Base-by-base conservation (phyloP, 2,888 invertebrate genomes). In the Hirtodrosophila cameraria region DNA sequence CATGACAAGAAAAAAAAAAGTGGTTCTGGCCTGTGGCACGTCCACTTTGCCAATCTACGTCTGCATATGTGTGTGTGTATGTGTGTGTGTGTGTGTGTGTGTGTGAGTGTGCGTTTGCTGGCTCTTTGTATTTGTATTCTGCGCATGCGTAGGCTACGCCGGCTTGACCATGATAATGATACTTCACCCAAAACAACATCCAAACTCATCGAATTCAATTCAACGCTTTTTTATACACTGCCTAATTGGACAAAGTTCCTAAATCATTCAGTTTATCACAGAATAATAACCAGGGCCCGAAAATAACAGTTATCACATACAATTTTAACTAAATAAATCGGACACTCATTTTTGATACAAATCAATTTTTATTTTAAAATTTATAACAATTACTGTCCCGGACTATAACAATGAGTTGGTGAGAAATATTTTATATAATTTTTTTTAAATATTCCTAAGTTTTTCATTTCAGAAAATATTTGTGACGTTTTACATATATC, bases 21-120 rank as follows among this genome's bases (percentile, higher is more conserved):
- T 85, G 58, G 80, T 80, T 80, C 80, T 80, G 75, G 82, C 82
- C 79, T 67, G 82, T 81, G 68, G 85, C 79, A 80, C 79, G 79
- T 80, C 85, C 79, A 80, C 85, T 80, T 78, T 59, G 80, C 80
- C 80, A 84, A 80, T 81, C 59, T 53, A 49, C 48, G 38, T 12
- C 31, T 28, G 28, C 23, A 25, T 5, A n/a, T 11, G 25, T 35
- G 41, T 23, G 12, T 28, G 11, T 33, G 39, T 25, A 20, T 11
- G n/a, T 27, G 36, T 25, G 25, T 46, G 42, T 39, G 13, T 11
- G 15, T 30, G 30, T 20, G 15, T 45, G 12, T 35, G 15, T 33
- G 25, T 20, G 15, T 5, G 11, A 20, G 7, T 25, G 23, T 38
- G 18, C 16, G 25, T 42, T 12, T 35, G 25, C 52, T 31, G 27